Conservation (phyloP, 2,888 invertebrate genomes). For the Stenchaetothrips biformis region DNA sequence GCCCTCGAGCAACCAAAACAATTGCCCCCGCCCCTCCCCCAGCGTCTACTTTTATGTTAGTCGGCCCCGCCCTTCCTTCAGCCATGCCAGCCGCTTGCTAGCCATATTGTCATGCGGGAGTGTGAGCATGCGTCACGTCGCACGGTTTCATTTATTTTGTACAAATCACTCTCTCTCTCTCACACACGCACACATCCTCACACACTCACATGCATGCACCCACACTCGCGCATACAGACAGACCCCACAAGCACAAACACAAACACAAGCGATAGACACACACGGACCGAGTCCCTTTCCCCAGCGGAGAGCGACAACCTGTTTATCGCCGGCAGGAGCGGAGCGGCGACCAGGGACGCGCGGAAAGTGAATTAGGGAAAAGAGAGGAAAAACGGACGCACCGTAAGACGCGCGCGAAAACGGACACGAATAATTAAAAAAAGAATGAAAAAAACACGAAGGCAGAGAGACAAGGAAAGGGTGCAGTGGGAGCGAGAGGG, state of each 20-base stretch:
- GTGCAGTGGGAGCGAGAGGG: not conserved
- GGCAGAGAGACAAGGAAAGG: not conserved
- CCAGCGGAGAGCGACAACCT: not conserved
- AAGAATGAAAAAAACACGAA: not conserved
- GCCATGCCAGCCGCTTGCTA: too few relatives aligned
- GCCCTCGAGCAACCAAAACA: too few relatives aligned
- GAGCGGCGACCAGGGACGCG: not conserved
- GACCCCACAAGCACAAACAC: too few relatives aligned
- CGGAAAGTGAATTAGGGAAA: not conserved
- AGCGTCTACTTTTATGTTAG: too few relatives aligned
- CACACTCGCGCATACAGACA: not conserved
- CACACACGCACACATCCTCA: not conserved
- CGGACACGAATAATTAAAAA: constrained; percentile 20
- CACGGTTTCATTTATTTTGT: too few relatives aligned
- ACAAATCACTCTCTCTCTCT: too few relatives aligned
- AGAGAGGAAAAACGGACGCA: not conserved
- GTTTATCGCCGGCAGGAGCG: not conserved
- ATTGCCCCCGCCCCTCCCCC: too few relatives aligned
- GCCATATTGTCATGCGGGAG: too few relatives aligned
- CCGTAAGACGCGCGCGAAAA: constrained; percentile 12
- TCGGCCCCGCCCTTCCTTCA: too few relatives aligned
- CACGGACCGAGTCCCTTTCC: too few relatives aligned
- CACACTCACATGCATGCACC: not conserved
- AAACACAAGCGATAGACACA: too few relatives aligned
- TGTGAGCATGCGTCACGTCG: too few relatives aligned